Base-by-base conservation (phyloP, 2,113 vertebrate species). In the Varanus salvator region DNA sequence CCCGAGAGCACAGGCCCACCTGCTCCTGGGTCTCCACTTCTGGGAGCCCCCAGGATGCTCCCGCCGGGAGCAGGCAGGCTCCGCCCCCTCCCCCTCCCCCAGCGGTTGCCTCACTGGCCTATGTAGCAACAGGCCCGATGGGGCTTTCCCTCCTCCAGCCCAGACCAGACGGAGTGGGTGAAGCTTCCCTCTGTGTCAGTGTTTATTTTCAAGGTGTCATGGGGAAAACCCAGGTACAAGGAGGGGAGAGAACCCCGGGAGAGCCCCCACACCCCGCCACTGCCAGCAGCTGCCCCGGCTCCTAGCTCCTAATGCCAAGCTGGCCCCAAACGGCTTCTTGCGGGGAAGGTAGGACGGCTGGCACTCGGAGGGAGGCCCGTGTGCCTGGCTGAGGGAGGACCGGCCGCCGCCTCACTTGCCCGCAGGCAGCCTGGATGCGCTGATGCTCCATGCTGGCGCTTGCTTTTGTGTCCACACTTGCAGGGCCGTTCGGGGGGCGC, bases 161-260 rank as follows among this genome's bases (percentile, higher is more conserved):
- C 77, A 44, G 38, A 44, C 38, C 21, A 88, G 87, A 82, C 78
- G 8, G 78, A 6, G 78, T 6, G 68, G 78, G 87, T 0, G 87
- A 57, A 25, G 34, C 4, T 38, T 17, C 52, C 50, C 76, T 6
- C 0, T 29, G 76, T 29, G 74, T 81, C 78, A 69, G 15, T 1
- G n/a, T 57, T 60, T 1, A 5, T 9, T 25, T 75, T 72, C 72
- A 17, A 4, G 50, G 44, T 83, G 57, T 86, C 71, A 77, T 4
- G 15, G 74, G 88, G 21, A 84, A 76, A 27, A 84, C 81, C 88
- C 81, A 15, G 8, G 9, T 50, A 38, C 38, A 9, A 31, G 29
- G 29, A 8, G 25, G 2, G 29, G 17, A 15, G 9, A 12, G 27
- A 9, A 9, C 0, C 3, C 3, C 29, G 25, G 3, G 14, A 38